phyloP scores from a whole-genome alignment of 2,888 invertebrate species.

The Lasioglossum morio region DNA sequence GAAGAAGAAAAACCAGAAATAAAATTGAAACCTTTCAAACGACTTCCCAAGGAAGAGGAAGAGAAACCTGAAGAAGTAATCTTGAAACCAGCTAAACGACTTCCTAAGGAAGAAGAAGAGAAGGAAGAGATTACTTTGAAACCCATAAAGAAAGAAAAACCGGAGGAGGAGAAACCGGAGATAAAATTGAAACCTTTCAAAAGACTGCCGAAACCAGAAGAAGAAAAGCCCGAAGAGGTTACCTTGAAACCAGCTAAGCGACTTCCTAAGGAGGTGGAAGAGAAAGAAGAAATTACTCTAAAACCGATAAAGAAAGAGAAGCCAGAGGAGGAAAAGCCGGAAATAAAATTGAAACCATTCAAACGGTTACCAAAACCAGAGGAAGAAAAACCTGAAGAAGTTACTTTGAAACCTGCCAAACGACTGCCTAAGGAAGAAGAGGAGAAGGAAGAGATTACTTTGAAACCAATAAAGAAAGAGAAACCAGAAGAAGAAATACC shows the following conservation, averaged over 20 bases:
- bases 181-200: conserved; percentile 77
- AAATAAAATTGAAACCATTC: conserved; percentile 42
- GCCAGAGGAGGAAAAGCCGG: conserved; percentile 56
- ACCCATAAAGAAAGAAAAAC: neutral
- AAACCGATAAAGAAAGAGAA: conserved; percentile 50
- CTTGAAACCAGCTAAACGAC: conserved; percentile 66
- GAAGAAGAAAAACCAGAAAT: conserved; percentile 68
- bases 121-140: conserved; percentile 41
- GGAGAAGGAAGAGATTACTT: conserved; percentile 72
- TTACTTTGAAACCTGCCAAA: conserved; percentile 56
- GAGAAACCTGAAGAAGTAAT: conserved; percentile 73
- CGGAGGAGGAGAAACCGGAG: conserved; percentile 62
- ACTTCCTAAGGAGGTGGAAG: conserved; percentile 44
- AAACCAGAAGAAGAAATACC: conserved; percentile 62
- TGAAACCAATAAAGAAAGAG: conserved; percentile 64
- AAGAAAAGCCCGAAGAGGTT: conserved; percentile 69
- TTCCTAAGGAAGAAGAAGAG: conserved; percentile 59
- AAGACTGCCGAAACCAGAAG: conserved; percentile 71
- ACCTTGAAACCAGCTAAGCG: conserved; percentile 70
- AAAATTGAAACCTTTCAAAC: conserved; percentile 66
- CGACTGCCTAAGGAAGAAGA: conserved; percentile 75
- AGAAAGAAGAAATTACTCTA: conserved; percentile 59
- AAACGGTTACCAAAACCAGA: conserved; percentile 33
- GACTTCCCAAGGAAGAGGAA: conserved; percentile 73
- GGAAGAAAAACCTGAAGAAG: conserved; percentile 61